Base-by-base conservation (phyloP, 1,140 invertebrate species). In the Nasonia giraulti region DNA sequence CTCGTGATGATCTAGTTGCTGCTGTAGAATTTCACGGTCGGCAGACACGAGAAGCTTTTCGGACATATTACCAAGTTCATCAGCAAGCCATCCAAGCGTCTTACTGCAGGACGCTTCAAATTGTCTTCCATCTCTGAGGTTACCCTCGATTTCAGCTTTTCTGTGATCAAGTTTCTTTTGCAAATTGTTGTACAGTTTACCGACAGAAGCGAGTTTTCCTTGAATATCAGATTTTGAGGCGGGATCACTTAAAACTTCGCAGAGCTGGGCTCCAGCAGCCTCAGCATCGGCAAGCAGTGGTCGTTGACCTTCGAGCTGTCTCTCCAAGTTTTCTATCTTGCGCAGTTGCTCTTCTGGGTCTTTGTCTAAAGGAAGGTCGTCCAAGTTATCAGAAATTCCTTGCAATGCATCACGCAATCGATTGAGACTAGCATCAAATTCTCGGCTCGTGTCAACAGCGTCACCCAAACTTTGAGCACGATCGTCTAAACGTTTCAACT, bases 211-310 rank as follows among this genome's bases (percentile, higher is more conserved):
- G 31, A 99, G 94, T 91, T 99, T 98, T 76, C 95, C 95, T 92
- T 97, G 97, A 80, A 99, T 97, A 91, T 99, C 98, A 37, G 96
- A 96, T 84, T 97, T 95, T 0, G 97, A 97, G 0, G 97, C 96
- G 6, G 97, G 95, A 92, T 99, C 98, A 83, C 97, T 97, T n/a
- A 99, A 93, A 74, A 98, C 97, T 83, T 97, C 96, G 89, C 96
- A 97, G 0, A 99, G 92, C 62, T 98, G 96, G 14, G 96, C 96
- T 14, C 97, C 98, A 0, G 98, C 95, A 7, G 96, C 95, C 91
- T 98, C 97, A 40, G 97, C 95, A 91, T 98, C 97, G 11, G 97
- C 97, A 74, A 99, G 91, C 7, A 98, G 91, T 1, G 97, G 97
- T 50, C 97, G 94, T 89, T 98, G 97, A 7, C 96, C 96, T 91